Base-by-base conservation (phyloP, 2,888 invertebrate species). In the Julus scanicus region DNA sequence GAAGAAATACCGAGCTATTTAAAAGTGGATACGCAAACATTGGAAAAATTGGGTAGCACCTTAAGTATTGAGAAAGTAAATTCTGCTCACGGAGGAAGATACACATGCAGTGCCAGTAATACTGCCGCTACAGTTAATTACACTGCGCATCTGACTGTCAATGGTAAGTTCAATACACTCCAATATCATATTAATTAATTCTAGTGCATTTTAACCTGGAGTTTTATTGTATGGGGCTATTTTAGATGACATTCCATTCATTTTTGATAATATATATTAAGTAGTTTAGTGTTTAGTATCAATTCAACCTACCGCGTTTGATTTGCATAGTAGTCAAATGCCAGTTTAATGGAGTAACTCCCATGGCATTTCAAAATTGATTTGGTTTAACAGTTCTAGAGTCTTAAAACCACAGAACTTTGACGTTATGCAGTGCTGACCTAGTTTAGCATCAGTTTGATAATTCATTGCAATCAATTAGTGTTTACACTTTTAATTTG, bases 81-180 rank as follows among this genome's bases (percentile, higher is more conserved):
- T 83, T 88, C 87, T 4, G 83, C 86, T 11, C 89, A 89, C 53
- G 88, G 88, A 48, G 91, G 90, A 53, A 90, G 89, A 84, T 91
- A 91, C 89, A 97, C 97, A n/a, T 97, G 97, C 92, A 95, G 96
- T 88, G 97, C 97, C n/a, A 95, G 95, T 86, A 97, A 97, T 93
- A 94, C 96, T 40, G 97, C 97, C 17, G 97, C 96, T 15, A 94
- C 94, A 5, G 96, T 96, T 91, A 94, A 94, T 89, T 96, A 95
- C 91, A 95, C 95, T 11, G 95, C 96, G 88, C 96, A 96, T 44
- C 93, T 96, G 5, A 96, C 96, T 20, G 96, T 96, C 20, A 96
- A 96, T 92, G 96, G 95, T 95, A 93, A 93, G 91, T 87, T 37
- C 29, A n/a, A 86, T 86, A 44, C 8, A 44, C 8, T 44, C 44